Conservation (phyloP, 23 tunicate species). For the Halocynthia roretzi region DNA sequence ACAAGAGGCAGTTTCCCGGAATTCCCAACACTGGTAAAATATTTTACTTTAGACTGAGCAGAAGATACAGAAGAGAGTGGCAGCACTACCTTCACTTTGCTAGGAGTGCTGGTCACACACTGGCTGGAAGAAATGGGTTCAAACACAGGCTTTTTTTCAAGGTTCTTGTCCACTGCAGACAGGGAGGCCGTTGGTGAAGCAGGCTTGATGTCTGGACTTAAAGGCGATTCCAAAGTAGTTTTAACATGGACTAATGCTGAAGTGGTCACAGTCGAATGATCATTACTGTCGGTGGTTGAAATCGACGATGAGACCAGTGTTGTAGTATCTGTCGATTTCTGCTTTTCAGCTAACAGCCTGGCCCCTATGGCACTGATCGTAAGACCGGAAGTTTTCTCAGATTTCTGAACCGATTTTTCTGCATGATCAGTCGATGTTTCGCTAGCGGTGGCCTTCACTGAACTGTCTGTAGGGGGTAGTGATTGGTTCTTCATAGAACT, state of each 20-base stretch:
- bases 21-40: neutral
- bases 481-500: no score
- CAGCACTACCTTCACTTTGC: neutral
- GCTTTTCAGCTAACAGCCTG: constrained; percentile 16
- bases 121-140: neutral
- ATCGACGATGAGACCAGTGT: neutral
- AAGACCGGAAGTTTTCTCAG: neutral
- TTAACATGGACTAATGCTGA: constrained; percentile 13
- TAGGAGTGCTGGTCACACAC: neutral
- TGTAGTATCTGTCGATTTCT: neutral
- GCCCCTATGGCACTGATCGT: constrained; percentile 25
- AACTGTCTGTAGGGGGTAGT: no score
- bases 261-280: neutral
- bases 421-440: no score
- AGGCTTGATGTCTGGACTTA: constrained; percentile 11
- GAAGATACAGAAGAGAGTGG: constrained; percentile 3
- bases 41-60: neutral
- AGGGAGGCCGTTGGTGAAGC: neutral
- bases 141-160: neutral
- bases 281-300: neutral
- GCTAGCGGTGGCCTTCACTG: no score
- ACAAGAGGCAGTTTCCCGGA: neutral
- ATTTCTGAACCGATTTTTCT: no score
- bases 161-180: neutral
- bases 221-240: constrained; percentile 13